Evolutionary conservation across 2,888 invertebrate species (phyloP), one percentile per base, ranked within the genome.

Genomic region (Spodoptera littoralis): DNA sequence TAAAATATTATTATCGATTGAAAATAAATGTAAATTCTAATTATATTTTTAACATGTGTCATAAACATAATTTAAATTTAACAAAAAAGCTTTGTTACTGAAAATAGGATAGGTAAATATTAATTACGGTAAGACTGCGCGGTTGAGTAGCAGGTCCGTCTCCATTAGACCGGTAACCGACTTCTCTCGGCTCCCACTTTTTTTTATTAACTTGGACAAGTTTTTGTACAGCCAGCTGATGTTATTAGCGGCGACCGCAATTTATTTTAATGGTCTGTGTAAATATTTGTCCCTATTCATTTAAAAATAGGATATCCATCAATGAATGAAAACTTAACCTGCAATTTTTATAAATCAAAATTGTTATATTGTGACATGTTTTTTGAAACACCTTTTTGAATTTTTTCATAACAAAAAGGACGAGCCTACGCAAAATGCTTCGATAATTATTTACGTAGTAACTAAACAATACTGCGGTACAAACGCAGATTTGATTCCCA

Each of bases 211-310:
- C 78, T 64, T 76, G 72, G 73, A 81, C 82, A 70, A 78, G 80
- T 89, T 89, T 89, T 88, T 89, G 72, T 81, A 70, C 65, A 45
- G 78, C 81, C 86, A 84, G 85, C 84, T 86, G 86, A 85, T 76
- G 81, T 81, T 85, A 84, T 81, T 83, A 83, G 76, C 74, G 60
- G 79, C 77, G 64, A 54, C 69, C 63, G 79, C 84, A 85, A 85
- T 87, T 87, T 85, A 86, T 83, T 86, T 85, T 87, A 84, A 87
- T 86, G 73, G 80, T 60, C 65, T 80, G 75, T 80, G 81, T 84
- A 84, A 87, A 87, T 88, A 85, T 86, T 85, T 82, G 76, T 75
- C 70, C 64, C 65, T 76, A 76, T 77, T 79, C 58, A 76, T 70
- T 75, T 76, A 60, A 70, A 77, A 80, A 80, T 80, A 72, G 68